A percentile compares a stretch with the other conserved stretches of the same genome.
Conservation (phyloP, 2,888 invertebrate genomes). For the Pemphredon lugubris region DNA sequence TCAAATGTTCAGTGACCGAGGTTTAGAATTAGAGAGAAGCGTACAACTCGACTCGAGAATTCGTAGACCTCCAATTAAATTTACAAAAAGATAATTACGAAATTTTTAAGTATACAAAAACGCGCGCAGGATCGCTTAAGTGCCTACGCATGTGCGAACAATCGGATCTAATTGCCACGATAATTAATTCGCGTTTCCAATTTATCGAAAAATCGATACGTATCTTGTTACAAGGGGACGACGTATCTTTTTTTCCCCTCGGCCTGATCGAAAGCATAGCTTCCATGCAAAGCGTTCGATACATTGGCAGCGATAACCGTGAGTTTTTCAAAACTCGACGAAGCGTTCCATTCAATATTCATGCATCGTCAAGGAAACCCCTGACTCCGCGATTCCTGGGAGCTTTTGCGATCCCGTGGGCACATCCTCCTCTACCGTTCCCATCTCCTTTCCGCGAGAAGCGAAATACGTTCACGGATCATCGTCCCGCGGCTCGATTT, state of each 20-base stretch:
- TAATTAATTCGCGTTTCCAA: no score
- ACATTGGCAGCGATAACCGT: background rate
- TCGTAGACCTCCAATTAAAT: background rate
- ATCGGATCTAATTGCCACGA: no score
- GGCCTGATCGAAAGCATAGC: background rate
- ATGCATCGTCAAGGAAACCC: slow-evolving; percentile 52
- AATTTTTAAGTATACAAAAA: background rate
- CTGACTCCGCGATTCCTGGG: slow-evolving; percentile 57
- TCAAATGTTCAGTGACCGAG: background rate
- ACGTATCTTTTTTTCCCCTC: slow-evolving; percentile 9
- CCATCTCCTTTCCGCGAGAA: slow-evolving; percentile 15
- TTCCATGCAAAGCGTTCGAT: background rate
- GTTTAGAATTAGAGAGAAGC: background rate
- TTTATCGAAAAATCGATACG: no score
- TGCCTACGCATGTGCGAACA: no score
- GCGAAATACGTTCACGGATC: slow-evolving; percentile 47
- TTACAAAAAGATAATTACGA: background rate
- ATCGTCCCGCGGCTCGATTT: slow-evolving; percentile 31
- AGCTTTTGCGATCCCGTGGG: slow-evolving; percentile 37
- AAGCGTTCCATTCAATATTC: slow-evolving; percentile 63
- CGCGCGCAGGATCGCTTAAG: no score
- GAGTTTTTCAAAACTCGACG: slow-evolving; percentile 46
- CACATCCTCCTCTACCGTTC: slow-evolving; percentile 9
- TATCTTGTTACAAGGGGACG: no score
- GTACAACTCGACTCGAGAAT: background rate